A percentile compares a stretch with the other conserved stretches of the same genome.
These are phyloP conservation scores for Hedya salicella DNA, from an alignment of 2,888 invertebrate genomes.

Conservation along the genomic window DNA sequence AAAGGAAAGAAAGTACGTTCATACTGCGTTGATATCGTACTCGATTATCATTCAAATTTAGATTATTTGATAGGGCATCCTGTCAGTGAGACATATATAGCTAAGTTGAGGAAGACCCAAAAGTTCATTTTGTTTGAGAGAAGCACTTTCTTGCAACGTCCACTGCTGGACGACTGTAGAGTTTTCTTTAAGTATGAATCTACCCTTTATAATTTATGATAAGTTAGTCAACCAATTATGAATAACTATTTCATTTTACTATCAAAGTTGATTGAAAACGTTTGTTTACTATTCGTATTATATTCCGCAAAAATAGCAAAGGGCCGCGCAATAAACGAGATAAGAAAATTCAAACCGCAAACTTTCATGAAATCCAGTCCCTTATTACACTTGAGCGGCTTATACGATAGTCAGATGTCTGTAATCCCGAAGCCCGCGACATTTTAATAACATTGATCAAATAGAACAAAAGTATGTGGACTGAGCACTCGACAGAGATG, in stretches of 20 bases:
- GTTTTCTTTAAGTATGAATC: too few species aligned
- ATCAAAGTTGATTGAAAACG: slow-evolving; percentile 49
- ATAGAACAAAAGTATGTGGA: slow-evolving; percentile 86
- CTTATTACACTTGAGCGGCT: slow-evolving; percentile 56
- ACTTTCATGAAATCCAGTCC: slow-evolving; percentile 44
- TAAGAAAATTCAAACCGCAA: slow-evolving; percentile 44
- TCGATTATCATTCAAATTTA: too few species aligned
- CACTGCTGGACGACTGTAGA: too few species aligned
- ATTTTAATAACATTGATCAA: slow-evolving; percentile 86
- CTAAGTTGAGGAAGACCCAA: too few species aligned
- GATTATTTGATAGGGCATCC: too few species aligned
- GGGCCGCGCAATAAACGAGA: slow-evolving; percentile 42
- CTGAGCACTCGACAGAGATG: slow-evolving; percentile 85
- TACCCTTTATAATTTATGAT: background rate
- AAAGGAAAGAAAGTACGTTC: too few species aligned
- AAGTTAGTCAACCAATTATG: background rate
- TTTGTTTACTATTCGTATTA: slow-evolving; percentile 30
- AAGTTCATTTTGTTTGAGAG: too few species aligned
- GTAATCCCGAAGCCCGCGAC: slow-evolving; percentile 81
- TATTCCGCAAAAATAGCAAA: slow-evolving; percentile 33
- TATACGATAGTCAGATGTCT: slow-evolving; percentile 78
- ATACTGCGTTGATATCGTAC: too few species aligned
- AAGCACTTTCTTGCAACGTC: too few species aligned
- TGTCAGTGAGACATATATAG: too few species aligned
- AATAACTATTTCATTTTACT: slow-evolving; percentile 47